Evolutionary conservation across 2,797 vertebrate genomes (phyloP).

Genomic region (Sciurus carolinensis): DNA sequence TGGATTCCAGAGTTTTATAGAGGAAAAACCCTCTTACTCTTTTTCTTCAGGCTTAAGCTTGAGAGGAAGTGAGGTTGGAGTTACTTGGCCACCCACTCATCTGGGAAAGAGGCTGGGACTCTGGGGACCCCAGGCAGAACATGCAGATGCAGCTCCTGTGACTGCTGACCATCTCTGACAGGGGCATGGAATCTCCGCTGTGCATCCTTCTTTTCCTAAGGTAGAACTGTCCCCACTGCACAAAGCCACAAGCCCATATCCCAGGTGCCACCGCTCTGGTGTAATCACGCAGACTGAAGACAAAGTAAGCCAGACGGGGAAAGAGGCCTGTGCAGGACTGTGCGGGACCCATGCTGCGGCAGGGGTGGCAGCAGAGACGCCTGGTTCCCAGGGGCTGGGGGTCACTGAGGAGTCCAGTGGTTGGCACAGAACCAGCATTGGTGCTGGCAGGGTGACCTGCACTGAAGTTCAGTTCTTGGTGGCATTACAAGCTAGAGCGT

Average conservation of each 20-base stretch:
- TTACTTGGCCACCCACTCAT: background rate
- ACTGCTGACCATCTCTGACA: background rate
- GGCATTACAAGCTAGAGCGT: background rate
- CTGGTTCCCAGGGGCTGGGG: background rate
- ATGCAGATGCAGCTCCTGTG: background rate
- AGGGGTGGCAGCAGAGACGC: background rate
- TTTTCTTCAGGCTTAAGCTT: conserved; percentile 25
- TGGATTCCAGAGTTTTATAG: background rate
- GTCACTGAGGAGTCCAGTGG: too few relatives aligned
- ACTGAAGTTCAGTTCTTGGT: background rate
- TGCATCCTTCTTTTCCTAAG: background rate
- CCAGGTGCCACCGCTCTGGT: background rate
- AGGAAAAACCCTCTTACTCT: background rate
- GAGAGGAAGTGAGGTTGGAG: background rate
- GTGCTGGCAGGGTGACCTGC: background rate
- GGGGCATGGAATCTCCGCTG: background rate
- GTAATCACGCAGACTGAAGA: background rate
- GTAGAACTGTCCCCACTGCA: background rate
- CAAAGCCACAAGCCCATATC: background rate
- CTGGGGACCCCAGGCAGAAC: background rate
- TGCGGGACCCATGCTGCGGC: background rate
- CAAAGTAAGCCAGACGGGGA: background rate
- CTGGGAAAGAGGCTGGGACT: background rate
- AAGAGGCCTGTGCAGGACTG: background rate
- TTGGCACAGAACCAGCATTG: too few relatives aligned